A percentile compares a stretch with the other conserved stretches of the same genome.
Conservation (phyloP, 1,140 invertebrate species). For the Neodiprion pinetum region DNA sequence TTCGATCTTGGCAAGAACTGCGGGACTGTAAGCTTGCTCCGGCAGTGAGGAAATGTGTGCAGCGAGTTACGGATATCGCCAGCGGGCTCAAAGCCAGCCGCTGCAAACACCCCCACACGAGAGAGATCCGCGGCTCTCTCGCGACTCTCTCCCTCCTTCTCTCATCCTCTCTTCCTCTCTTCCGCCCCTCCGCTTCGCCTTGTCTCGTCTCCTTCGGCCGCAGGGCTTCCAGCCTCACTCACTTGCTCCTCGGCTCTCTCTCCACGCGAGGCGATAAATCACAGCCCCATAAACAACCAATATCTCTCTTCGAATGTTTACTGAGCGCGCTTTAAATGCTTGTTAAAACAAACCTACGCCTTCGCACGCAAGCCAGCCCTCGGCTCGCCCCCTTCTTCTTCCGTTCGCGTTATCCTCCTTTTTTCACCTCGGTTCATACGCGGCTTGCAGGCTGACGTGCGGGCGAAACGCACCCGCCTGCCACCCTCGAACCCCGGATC, state of each 20-base stretch:
- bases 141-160: background rate
- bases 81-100: background rate
- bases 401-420: background rate
- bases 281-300: conserved; percentile 60
- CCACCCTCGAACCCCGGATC: too few relatives aligned
- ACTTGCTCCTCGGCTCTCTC: conserved; percentile 10
- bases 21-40: too few relatives aligned
- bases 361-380: conserved; percentile 17
- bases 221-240: background rate
- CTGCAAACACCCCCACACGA: background rate
- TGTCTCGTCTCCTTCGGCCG: background rate
- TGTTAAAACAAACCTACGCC: conserved; percentile 64
- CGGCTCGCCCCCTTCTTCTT: background rate
- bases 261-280: conserved; percentile 57
- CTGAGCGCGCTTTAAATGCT: conserved; percentile 64
- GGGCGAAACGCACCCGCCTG: too few relatives aligned
- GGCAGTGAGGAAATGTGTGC: too few relatives aligned
- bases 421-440: too few relatives aligned
- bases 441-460: too few relatives aligned
- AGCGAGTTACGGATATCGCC: background rate
- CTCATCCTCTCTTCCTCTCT: background rate
- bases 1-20: too few relatives aligned
- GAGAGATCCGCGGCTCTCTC: too few relatives aligned
- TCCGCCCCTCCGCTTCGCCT: background rate
- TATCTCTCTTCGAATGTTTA: conserved; percentile 63